A percentile compares a stretch with the other conserved stretches of the same genome.
Evolutionary conservation across 2,113 vertebrate species (phyloP).

Genomic region (Lipophrys pholis): DNA sequence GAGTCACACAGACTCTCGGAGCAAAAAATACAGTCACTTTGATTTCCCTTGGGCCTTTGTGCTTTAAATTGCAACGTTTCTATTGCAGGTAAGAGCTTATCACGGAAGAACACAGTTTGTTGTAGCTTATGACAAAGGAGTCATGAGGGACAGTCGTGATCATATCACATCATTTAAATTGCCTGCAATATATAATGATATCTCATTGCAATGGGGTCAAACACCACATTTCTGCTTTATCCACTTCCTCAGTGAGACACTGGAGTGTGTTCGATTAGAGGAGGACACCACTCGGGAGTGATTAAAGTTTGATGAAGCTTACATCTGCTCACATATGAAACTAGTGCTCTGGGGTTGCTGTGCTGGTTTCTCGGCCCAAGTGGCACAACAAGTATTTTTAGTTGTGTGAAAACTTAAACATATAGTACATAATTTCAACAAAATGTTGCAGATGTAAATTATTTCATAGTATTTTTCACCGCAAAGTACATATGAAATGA

Average conservation of each 20-base stretch:
- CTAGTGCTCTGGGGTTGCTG: constrained; percentile 29
- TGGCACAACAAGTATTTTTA: constrained; percentile 40
- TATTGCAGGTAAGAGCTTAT: not conserved
- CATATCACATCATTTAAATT: constrained; percentile 30
- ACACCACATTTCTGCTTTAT: constrained; percentile 22
- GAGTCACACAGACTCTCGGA: constrained; percentile 8
- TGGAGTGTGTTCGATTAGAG: constrained; percentile 55
- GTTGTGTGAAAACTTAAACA: not conserved
- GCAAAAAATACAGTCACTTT: constrained; percentile 7
- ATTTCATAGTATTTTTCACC: not conserved
- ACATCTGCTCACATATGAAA: constrained; percentile 44
- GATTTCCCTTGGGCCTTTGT: not conserved
- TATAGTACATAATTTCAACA: not conserved
- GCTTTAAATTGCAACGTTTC: not conserved
- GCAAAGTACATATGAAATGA: not conserved
- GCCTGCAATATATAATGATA: constrained; percentile 14
- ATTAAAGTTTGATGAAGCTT: constrained; percentile 68
- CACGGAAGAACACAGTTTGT: not conserved
- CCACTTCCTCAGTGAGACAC: constrained; percentile 35
- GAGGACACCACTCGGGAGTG: constrained; percentile 52
- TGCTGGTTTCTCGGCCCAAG: constrained; percentile 30
- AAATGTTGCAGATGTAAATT: not conserved
- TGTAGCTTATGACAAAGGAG: constrained; percentile 15
- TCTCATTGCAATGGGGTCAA: constrained; percentile 22
- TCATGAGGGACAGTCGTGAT: constrained; percentile 4